phyloP scores from a whole-genome alignment of 1,140 invertebrate genomes.

The Trachelipus rathkii region DNA sequence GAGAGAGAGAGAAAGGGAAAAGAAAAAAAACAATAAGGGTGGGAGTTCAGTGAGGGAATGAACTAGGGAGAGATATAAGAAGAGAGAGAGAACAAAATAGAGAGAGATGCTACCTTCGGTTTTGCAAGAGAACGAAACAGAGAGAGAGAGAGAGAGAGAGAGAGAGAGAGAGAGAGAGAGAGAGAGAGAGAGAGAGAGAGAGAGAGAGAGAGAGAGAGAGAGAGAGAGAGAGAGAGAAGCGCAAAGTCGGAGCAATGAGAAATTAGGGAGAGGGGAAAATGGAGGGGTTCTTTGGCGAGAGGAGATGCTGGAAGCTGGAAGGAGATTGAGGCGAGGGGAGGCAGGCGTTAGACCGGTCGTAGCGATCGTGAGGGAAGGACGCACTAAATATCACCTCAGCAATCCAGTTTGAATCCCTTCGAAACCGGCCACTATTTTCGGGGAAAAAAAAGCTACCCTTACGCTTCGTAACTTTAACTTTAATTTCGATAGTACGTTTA shows the following conservation, averaged over 20 bases:
- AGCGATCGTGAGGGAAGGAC: background rate
- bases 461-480: too few relatives aligned
- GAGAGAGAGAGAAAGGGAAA: background rate
- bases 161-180: background rate
- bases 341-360: constrained; percentile 6
- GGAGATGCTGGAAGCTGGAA: constrained; percentile 8
- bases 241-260: too few relatives aligned
- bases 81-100: background rate
- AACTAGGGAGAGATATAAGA: background rate
- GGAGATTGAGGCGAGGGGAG: constrained; percentile 2
- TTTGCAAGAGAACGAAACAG: background rate
- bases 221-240: background rate
- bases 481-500: too few relatives aligned
- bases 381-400: background rate
- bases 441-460: too few relatives aligned
- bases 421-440: background rate
- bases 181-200: background rate
- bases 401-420: background rate
- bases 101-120: background rate
- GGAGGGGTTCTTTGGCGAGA: background rate
- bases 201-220: background rate
- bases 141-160: background rate
- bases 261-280: background rate
- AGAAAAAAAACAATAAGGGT: background rate
- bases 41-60: background rate